phyloP scores from a whole-genome alignment of 2,797 vertebrate genomes.

The Epinephelus awoara region DNA sequence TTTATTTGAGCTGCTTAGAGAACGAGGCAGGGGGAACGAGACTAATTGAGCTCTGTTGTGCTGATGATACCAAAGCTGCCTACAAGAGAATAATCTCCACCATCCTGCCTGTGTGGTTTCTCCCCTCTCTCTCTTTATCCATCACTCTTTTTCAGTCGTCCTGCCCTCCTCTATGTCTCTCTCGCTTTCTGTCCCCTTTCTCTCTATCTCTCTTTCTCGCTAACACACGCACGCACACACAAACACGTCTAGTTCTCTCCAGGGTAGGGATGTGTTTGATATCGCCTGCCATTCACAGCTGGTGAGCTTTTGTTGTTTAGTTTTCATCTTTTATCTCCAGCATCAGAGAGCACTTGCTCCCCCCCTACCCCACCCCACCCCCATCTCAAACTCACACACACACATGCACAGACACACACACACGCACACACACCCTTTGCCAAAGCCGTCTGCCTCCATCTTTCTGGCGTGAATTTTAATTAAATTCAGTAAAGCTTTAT shows the following conservation, averaged over 20 bases:
- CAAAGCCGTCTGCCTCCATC: slow-evolving; percentile 79
- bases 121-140: slow-evolving; percentile 43
- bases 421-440: slow-evolving; percentile 60
- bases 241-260: slow-evolving; percentile 63
- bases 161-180: slow-evolving; percentile 28
- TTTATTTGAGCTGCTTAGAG: slow-evolving; percentile 58
- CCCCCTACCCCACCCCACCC: not conserved
- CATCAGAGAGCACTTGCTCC: slow-evolving; percentile 82
- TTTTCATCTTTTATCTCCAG: slow-evolving; percentile 81
- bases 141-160: slow-evolving; percentile 32
- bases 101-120: slow-evolving; percentile 63
- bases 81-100: slow-evolving; percentile 72
- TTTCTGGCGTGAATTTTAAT: slow-evolving; percentile 83
- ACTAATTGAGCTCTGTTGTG: slow-evolving; percentile 64
- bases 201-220: slow-evolving; percentile 30
- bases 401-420: slow-evolving; percentile 33
- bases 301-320: slow-evolving; percentile 83
- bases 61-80: slow-evolving; percentile 73
- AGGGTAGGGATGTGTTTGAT: slow-evolving; percentile 80
- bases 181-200: slow-evolving; percentile 16
- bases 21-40: slow-evolving; percentile 39
- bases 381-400: slow-evolving; percentile 7
- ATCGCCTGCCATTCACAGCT: slow-evolving; percentile 82
- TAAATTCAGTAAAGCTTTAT: slow-evolving; percentile 85
- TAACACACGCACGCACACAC: slow-evolving; percentile 23